Percentiles rank a stretch among this genome's conserved stretches.
phyloP scores from a whole-genome alignment of 1,140 invertebrate species.

The Augochlora pura region DNA sequence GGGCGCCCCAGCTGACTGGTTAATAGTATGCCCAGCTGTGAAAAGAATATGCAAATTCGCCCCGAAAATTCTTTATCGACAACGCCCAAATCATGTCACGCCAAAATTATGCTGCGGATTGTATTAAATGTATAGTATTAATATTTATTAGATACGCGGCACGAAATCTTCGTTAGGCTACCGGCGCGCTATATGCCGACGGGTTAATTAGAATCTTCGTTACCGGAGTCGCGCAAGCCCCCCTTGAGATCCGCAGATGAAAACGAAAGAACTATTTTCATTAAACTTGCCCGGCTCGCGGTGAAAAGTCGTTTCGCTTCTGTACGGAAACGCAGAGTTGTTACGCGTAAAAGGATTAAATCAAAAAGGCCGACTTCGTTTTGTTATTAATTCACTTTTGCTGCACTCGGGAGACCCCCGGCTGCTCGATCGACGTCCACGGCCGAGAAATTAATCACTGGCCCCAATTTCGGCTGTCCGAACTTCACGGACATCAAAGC shows the following conservation, averaged over 20 bases:
- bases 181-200: constrained; percentile 31
- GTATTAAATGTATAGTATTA: no score
- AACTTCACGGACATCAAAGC: no score
- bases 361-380: constrained; percentile 32
- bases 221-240: constrained; percentile 62
- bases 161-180: no score
- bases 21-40: no score
- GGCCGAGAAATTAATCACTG: background rate
- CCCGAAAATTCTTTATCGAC: no score
- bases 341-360: constrained; percentile 59
- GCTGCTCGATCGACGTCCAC: constrained; percentile 24
- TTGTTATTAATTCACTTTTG: constrained; percentile 64
- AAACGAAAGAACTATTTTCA: constrained; percentile 77
- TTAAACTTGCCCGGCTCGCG: constrained; percentile 70
- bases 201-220: constrained; percentile 75
- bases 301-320: constrained; percentile 67
- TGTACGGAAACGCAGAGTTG: constrained; percentile 53
- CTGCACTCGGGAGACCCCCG: constrained; percentile 28
- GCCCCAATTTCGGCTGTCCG: constrained; percentile 1
- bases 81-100: no score
- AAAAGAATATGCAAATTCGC: no score
- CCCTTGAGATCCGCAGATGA: constrained; percentile 64
- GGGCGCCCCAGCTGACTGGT: no score
- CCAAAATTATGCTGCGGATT: no score
- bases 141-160: no score